Evolutionary conservation across 2,113 vertebrate species (phyloP).

Genomic region (Microtus montanus): DNA sequence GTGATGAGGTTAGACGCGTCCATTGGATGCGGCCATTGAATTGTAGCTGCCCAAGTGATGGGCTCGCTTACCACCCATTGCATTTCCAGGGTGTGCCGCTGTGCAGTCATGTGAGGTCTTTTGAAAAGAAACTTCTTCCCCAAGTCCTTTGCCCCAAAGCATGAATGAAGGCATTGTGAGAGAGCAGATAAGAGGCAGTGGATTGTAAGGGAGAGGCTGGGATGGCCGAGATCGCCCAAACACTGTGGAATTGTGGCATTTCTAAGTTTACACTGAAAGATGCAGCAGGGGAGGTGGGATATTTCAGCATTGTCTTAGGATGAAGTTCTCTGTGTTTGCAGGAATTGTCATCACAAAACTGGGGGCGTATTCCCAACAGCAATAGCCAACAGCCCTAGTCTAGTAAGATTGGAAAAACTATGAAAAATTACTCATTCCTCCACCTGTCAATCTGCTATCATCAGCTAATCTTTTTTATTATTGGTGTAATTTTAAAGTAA

Average conservation of each 20-base stretch:
- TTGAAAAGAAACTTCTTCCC: background rate
- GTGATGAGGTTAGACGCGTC: background rate
- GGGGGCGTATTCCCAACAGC: background rate
- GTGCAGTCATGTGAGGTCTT: background rate
- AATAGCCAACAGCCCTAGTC: background rate
- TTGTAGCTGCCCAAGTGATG: too few relatives aligned
- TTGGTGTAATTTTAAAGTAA: background rate
- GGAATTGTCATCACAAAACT: background rate
- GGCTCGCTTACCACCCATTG: background rate
- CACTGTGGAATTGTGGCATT: conserved; percentile 12
- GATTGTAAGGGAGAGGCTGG: background rate
- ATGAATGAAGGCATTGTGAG: conserved; percentile 52
- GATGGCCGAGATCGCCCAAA: background rate
- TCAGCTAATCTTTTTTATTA: background rate
- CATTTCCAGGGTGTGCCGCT: background rate
- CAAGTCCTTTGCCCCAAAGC: background rate
- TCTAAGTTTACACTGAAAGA: background rate
- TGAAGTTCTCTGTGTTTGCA: background rate
- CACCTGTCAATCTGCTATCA: background rate
- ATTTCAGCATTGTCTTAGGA: background rate
- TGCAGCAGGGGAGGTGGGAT: background rate
- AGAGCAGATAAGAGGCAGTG: background rate
- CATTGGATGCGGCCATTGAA: background rate
- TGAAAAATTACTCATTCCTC: background rate
- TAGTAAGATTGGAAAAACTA: background rate